These are phyloP conservation scores for Mormyrops attenuatus DNA, from an alignment of 2,797 vertebrate species.

Conservation along the genomic window DNA sequence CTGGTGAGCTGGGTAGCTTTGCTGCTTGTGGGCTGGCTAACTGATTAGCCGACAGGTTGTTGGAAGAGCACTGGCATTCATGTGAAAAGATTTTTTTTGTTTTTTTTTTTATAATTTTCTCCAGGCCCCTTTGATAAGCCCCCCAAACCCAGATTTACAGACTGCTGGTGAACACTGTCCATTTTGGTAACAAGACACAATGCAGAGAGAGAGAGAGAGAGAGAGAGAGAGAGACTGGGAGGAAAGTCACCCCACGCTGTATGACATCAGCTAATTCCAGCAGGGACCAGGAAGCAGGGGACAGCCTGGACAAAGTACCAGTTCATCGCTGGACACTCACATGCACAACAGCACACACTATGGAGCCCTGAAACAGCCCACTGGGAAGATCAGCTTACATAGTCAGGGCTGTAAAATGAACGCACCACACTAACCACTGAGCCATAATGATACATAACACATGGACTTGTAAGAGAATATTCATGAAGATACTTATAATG, in stretches of 20 bases:
- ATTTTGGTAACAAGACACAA: not conserved
- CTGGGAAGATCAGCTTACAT: not conserved
- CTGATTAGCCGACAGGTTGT: not conserved
- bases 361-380: not conserved
- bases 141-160: not conserved
- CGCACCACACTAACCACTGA: not conserved
- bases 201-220: not conserved
- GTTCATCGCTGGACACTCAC: not conserved
- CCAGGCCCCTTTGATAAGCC: not conserved
- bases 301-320: not conserved
- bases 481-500: conserved; percentile 3
- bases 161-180: not conserved
- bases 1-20: not conserved
- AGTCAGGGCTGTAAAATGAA: not conserved
- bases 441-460: not conserved
- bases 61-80: not conserved
- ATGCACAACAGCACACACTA: not conserved
- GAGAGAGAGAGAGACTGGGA: not conserved
- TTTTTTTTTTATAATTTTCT: not conserved
- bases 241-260: not conserved
- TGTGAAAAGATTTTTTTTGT: too few relatives aligned
- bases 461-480: not conserved
- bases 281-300: not conserved
- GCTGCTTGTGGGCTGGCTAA: not conserved
- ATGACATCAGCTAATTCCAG: not conserved